Evolutionary conservation across 1,140 invertebrate genomes (phyloP), one percentile per base, ranked within the genome.

Genomic region (Scylla paramamosain): DNA sequence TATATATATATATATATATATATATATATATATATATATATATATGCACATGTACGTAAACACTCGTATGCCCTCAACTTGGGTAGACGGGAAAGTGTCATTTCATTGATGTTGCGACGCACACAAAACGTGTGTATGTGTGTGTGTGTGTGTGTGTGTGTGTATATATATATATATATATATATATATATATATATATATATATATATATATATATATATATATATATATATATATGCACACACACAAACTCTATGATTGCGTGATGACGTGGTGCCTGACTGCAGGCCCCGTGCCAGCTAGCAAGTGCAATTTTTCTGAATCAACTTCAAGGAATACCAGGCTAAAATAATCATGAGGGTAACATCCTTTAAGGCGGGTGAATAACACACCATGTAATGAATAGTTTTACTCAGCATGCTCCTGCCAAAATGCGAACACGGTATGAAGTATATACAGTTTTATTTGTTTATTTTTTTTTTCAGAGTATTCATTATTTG

Each of bases 1-100:
- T 88, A 88, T 88, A 88, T 88, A 88, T 88, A 88, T 88, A 88
- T 88, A 88, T 88, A 88, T 88, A 88, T 88, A 88, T 88, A 88
- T 88, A 88, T 88, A 88, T 88, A 88, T 88, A 88, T 88, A 88
- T 88, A 88, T 88, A 88, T 88, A 88, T 88, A 88, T 88, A 88
- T 88, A 88, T 88, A 88, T 39, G 39, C 6, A 39, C 39, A 39
- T 6, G 6, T 39, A 6, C 39, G 39, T 39, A 39, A n/a, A n/a
- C n/a, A n/a, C n/a, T n/a, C 39, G 39, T 2, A 39, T 39, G 6
- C 6, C 39, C 39, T 39, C 39, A 39, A 39, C 39, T 39, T 39
- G 1, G 39, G 39, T 39, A 39, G 39, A 39, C 6, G 6, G 39
- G 39, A 39, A 39, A 39, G 39, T 39, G 39, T 39, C 39, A 39